A percentile compares a stretch with the other conserved stretches of the same genome.
phyloP scores from a whole-genome alignment of 2,888 invertebrate genomes.

The Labia minor region DNA sequence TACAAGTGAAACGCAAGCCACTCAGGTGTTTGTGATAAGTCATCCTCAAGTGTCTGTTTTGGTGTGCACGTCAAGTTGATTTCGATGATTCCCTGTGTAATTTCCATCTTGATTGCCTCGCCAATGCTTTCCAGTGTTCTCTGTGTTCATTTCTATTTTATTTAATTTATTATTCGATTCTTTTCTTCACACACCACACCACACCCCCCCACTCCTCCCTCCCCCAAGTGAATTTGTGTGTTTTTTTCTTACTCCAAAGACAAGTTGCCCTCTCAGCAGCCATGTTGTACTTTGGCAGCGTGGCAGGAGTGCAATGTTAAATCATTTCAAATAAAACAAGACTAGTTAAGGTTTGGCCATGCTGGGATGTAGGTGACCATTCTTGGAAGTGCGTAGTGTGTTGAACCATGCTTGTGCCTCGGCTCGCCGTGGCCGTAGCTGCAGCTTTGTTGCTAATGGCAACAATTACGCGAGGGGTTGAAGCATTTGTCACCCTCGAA shows the following conservation, averaged over 20 bases:
- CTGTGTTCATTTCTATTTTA: background rate
- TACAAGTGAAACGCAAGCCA: conserved; percentile 13
- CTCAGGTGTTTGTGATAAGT: background rate
- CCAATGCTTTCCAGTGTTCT: background rate
- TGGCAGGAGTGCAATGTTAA: background rate
- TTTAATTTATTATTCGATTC: background rate
- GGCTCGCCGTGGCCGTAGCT: conserved; percentile 3
- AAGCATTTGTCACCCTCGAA: conserved; percentile 26
- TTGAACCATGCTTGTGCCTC: background rate
- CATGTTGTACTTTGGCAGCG: background rate
- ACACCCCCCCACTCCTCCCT: too few relatives aligned
- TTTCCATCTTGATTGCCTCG: background rate
- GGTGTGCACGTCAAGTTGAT: background rate
- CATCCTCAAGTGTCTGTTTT: background rate
- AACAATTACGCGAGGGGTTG: conserved; percentile 30
- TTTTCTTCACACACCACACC: too few relatives aligned
- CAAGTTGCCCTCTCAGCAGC: background rate
- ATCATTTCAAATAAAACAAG: background rate
- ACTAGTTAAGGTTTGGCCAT: conserved; percentile 17
- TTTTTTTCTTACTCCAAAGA: background rate
- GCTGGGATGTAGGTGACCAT: conserved; percentile 20
- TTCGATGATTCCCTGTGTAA: background rate
- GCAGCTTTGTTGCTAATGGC: conserved; percentile 31
- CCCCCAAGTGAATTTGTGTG: conserved; percentile 1
- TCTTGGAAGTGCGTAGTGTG: background rate